These are phyloP conservation scores for Dysidea cf. avara DNA, from an alignment of 37 sponge, comb jelly and placozoan genomes.

Conservation along the genomic window DNA sequence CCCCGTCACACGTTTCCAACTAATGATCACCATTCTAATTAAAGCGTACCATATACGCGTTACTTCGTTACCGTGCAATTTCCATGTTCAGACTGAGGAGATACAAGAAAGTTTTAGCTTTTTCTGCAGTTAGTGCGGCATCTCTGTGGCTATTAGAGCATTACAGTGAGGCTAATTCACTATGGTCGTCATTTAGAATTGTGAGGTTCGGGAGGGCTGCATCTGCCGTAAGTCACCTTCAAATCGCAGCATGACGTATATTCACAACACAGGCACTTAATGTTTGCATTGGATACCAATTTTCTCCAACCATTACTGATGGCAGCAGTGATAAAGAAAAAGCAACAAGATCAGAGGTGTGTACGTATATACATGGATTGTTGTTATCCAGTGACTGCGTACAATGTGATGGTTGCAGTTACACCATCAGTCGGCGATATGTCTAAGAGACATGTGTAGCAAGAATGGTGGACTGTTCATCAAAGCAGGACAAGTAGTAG, in stretches of 20 bases:
- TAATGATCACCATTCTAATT: no score
- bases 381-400: not conserved
- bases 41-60: no score
- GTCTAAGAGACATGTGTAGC: slow-evolving; percentile 69
- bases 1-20: no score
- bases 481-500: slow-evolving; percentile 93
- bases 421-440: slow-evolving; percentile 74
- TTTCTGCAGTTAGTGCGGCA: not conserved
- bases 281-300: slow-evolving; percentile 63
- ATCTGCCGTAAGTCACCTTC: slow-evolving; percentile 43
- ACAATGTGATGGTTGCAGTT: slow-evolving; percentile 31
- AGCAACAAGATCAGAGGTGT: slow-evolving; percentile 42
- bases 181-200: slow-evolving; percentile 53
- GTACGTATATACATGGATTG: not conserved
- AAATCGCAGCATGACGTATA: no score
- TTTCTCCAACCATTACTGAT: slow-evolving; percentile 20
- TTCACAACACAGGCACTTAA: slow-evolving; percentile 45
- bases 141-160: slow-evolving; percentile 8
- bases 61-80: no score
- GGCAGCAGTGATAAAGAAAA: slow-evolving; percentile 27
- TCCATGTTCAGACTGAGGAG: no score
- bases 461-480: slow-evolving; percentile 88
- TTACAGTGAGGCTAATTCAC: slow-evolving; percentile 7
- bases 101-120: no score
- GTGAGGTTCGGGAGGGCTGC: slow-evolving; percentile 83